phyloP scores from a whole-genome alignment of 2,797 vertebrate species.

The Rhodeus uyekii region DNA sequence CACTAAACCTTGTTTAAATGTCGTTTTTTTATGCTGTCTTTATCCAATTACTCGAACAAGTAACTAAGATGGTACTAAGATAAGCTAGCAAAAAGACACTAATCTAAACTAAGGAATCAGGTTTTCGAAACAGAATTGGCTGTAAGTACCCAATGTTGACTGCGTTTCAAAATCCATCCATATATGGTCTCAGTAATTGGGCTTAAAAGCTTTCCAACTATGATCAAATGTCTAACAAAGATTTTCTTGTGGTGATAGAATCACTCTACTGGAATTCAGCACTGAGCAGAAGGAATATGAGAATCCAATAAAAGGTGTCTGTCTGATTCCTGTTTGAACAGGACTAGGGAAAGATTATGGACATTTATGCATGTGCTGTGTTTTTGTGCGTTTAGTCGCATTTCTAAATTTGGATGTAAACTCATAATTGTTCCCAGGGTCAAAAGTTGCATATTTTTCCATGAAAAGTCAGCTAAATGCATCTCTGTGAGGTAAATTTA shows the following conservation, averaged over 20 bases:
- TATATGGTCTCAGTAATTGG: constrained; percentile 36
- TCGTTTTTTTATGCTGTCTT: neutral
- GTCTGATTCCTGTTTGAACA: constrained; percentile 33
- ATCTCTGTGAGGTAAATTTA: constrained; percentile 7
- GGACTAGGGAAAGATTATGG: neutral
- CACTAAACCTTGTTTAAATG: neutral
- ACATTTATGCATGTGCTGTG: neutral
- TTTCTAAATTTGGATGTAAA: constrained; percentile 25
- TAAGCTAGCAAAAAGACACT: constrained; percentile 2
- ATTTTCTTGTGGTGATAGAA: constrained; percentile 40
- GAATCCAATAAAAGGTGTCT: constrained; percentile 25
- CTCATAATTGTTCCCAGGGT: neutral
- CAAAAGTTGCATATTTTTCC: constrained; percentile 29
- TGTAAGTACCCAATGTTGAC: constrained; percentile 16
- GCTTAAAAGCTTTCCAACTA: constrained; percentile 31
- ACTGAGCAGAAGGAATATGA: constrained; percentile 8
- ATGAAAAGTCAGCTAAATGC: constrained; percentile 19
- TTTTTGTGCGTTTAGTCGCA: neutral
- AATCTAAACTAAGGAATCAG: neutral
- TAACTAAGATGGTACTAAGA: neutral
- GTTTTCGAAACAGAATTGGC: constrained; percentile 11
- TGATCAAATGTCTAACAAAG: constrained; percentile 32
- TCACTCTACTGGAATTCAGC: constrained; percentile 19
- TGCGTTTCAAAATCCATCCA: constrained; percentile 29
- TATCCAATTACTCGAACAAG: neutral